Base-by-base conservation (phyloP, 2,888 invertebrate genomes). In the Phortica magna region DNA sequence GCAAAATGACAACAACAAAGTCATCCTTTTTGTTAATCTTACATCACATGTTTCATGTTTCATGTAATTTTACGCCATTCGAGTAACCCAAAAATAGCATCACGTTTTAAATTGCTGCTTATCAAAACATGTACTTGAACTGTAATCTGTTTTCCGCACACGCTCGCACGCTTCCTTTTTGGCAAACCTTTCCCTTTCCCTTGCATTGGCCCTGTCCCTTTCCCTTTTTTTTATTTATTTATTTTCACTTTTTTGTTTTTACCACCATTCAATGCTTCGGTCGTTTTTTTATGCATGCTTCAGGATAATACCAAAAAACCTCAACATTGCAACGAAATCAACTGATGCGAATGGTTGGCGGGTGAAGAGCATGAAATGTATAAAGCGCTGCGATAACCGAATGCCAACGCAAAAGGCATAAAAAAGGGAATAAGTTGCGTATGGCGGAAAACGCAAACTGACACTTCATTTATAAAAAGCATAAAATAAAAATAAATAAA, bases 41-140 rank as follows among this genome's bases (percentile, higher is more conserved):
- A 31, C 70, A 55, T 31, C 68, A 48, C 68, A 71, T 67, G 55
- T 71, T 71, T 65, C n/a, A 14, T 12, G n/a, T n/a, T 48, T 41
- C 14, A 2, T 57, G 57, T 74, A 55, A 55, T 67, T 74, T 55
- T 65, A 48, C 65, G 39, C 48, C 64, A 73, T 67, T 74, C 75
- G 79, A 75, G 80, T 83, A 78, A 83, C 83, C 84, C 87, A 87
- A 88, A 87, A 89, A 88, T 89, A 85, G 83, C 85, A 85, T 84
- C 88, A 88, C 89, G 89, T 88, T 88, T 88, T 84, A 88, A 87
- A 88, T 88, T 88, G 88, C 87, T 89, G 83, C 88, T 88, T 88
- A 89, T 88, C 89, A 88, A 88, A 89, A 88, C 83, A 88, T 85
- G 84, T 84, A 82, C 84, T 81, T 83, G 81, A 87, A 83, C 88